Evolutionary conservation across 2,113 vertebrate genomes (phyloP).

Genomic region (Aldabrachelys gigantea): DNA sequence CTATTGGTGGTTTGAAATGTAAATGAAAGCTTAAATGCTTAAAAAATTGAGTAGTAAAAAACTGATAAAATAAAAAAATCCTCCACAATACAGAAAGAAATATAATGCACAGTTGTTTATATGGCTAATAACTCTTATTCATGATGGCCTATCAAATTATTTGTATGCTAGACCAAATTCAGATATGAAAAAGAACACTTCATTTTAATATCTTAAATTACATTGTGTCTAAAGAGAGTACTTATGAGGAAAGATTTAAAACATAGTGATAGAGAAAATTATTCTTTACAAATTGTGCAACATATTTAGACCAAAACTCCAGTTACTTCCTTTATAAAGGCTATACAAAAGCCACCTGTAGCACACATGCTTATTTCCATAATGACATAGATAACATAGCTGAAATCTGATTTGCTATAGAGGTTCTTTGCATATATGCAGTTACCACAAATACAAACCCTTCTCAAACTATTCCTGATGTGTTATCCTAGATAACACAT

Average conservation of each 20-base stretch:
- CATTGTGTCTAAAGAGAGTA: background rate
- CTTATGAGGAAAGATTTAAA: background rate
- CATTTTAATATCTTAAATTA: background rate
- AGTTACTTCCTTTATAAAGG: background rate
- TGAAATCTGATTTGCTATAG: conserved; percentile 18
- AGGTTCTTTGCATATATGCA: background rate
- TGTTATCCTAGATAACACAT: background rate
- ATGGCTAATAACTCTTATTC: background rate
- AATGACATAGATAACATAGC: conserved; percentile 17
- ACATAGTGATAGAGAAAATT: background rate
- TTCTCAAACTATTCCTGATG: background rate
- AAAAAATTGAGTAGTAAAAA: background rate
- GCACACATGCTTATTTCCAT: background rate
- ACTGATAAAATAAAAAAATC: background rate
- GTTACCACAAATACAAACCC: background rate
- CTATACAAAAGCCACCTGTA: conserved; percentile 34
- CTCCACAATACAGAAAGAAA: background rate
- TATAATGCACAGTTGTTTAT: background rate
- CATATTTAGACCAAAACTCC: background rate
- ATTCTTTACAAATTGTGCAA: conserved; percentile 16
- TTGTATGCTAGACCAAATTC: background rate
- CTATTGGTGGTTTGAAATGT: background rate
- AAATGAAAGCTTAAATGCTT: background rate
- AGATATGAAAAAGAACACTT: background rate
- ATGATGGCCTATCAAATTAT: rapidly evolving